A percentile compares a stretch with the other conserved stretches of the same genome.
phyloP scores from a whole-genome alignment of 2,888 invertebrate species.

The Limnephilus auricula region DNA sequence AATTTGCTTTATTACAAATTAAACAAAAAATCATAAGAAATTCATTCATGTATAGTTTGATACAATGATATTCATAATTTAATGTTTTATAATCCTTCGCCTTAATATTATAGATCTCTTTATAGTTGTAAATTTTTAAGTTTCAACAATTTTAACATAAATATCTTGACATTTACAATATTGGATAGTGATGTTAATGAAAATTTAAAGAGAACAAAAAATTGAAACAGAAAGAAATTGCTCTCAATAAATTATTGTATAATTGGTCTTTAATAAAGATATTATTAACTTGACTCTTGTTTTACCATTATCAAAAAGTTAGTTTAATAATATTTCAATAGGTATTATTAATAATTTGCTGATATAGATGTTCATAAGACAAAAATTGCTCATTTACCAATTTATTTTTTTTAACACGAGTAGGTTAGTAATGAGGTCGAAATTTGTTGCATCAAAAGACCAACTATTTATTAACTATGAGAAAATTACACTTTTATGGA shows the following conservation, averaged over 20 bases:
- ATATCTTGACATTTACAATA: slow-evolving; percentile 2
- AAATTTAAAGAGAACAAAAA: background rate
- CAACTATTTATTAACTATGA: background rate
- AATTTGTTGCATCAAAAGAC: background rate
- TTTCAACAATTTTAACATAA: slow-evolving; percentile 7
- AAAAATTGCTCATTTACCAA: no score
- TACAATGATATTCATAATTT: background rate
- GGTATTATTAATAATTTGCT: background rate
- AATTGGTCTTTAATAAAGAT: background rate
- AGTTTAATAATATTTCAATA: background rate
- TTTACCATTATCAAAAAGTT: background rate
- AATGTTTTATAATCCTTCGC: background rate
- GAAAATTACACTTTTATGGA: background rate
- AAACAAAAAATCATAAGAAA: slow-evolving; percentile 44
- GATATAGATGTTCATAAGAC: background rate
- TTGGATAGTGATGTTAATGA: background rate
- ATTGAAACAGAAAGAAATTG: background rate
- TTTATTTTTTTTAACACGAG: background rate
- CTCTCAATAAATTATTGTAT: background rate
- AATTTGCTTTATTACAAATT: slow-evolving; percentile 45
- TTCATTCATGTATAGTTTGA: slow-evolving; percentile 14
- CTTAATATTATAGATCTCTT: slow-evolving; percentile 11
- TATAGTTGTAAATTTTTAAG: slow-evolving; percentile 29
- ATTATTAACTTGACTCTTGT: background rate
- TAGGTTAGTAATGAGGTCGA: background rate